phyloP scores from a whole-genome alignment of 2,888 invertebrate species.

The Tachina fera region DNA sequence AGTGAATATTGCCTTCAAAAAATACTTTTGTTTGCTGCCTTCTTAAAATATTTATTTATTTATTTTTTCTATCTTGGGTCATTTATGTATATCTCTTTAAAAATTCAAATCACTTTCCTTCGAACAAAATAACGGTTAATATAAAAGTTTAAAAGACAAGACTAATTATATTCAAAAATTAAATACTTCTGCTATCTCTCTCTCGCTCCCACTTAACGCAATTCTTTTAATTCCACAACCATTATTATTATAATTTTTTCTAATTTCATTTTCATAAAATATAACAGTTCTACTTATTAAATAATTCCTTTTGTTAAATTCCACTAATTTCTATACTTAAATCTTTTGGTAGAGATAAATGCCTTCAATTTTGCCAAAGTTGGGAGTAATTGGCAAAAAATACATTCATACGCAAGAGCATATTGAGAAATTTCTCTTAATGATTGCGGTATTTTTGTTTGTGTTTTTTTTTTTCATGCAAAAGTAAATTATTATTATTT shows the following conservation, averaged over 20 bases:
- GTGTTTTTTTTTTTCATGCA: conserved; percentile 9
- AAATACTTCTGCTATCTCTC: not conserved
- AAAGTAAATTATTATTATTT: conserved; percentile 29
- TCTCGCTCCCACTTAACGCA: not conserved
- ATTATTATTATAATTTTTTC: not conserved
- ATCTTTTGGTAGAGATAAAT: not conserved
- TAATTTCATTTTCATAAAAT: conserved; percentile 8
- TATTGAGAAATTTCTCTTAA: conserved; percentile 35
- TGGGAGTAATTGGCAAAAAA: conserved; percentile 29
- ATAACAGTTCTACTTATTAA: conserved; percentile 22
- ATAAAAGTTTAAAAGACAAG: no score
- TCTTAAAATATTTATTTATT: no score
- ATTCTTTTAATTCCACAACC: not conserved
- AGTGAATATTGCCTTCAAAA: no score
- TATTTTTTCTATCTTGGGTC: no score
- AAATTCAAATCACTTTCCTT: no score
- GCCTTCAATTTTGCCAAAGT: not conserved
- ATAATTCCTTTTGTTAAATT: conserved; percentile 15
- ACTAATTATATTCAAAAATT: not conserved
- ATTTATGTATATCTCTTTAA: no score
- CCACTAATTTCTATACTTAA: conserved; percentile 53
- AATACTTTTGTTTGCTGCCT: no score
- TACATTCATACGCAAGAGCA: no score
- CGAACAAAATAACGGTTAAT: no score
- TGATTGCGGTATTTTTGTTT: conserved; percentile 55